These are phyloP conservation scores for Latrodectus hesperus DNA, from an alignment of 2,888 invertebrate species.

Conservation along the genomic window DNA sequence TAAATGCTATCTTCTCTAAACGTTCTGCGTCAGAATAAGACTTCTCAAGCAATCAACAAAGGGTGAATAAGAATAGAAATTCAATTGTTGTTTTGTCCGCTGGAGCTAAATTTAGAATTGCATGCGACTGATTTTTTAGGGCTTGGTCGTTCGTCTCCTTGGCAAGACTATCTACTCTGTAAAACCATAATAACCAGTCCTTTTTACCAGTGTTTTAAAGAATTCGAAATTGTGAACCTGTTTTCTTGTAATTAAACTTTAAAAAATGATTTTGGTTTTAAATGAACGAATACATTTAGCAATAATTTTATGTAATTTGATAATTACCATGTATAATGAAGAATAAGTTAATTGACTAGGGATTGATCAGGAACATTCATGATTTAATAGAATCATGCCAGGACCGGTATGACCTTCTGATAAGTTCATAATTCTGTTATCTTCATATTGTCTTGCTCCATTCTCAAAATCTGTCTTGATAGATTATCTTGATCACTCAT, in stretches of 20 bases:
- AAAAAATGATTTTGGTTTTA: background rate
- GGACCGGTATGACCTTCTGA: too few species aligned
- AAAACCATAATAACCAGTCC: background rate
- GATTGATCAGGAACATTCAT: background rate
- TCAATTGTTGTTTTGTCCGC: constrained; percentile 56
- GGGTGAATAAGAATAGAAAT: constrained; percentile 58
- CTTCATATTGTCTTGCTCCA: too few species aligned
- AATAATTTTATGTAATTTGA: too few species aligned
- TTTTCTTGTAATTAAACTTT: too few species aligned
- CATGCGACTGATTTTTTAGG: constrained; percentile 63
- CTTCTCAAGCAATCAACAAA: constrained; percentile 46
- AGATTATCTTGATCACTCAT: too few species aligned
- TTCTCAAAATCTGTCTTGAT: too few species aligned
- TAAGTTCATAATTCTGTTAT: too few species aligned
- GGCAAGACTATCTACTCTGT: constrained; percentile 43
- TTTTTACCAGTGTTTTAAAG: too few species aligned
- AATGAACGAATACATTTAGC: background rate
- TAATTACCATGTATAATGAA: background rate
- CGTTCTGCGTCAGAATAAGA: constrained; percentile 22
- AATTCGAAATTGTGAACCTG: too few species aligned
- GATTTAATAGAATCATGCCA: background rate
- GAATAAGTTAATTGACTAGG: background rate
- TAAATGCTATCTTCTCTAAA: background rate
- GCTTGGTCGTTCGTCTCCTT: constrained; percentile 53
- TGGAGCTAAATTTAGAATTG: constrained; percentile 55